Conservation (phyloP, 2,113 vertebrate genomes). For the Cygnus buccinator region DNA sequence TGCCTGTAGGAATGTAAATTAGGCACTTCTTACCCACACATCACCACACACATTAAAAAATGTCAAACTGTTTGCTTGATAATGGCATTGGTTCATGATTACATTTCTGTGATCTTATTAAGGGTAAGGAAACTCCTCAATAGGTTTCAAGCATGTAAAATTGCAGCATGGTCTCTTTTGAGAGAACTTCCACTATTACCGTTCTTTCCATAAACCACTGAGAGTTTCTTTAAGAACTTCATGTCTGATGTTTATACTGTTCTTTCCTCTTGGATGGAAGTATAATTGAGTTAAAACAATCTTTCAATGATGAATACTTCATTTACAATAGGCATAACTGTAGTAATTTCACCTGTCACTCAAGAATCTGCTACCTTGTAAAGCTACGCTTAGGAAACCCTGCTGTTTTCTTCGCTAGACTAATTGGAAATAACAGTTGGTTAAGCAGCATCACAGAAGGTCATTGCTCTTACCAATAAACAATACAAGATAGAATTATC, state of each 20-base stretch:
- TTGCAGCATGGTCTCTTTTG: neutral
- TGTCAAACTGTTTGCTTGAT: neutral
- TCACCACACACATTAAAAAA: neutral
- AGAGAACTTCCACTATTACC: neutral
- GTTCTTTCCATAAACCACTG: neutral
- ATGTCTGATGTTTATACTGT: neutral
- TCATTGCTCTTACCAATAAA: neutral
- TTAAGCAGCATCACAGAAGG: slow-evolving; percentile 11
- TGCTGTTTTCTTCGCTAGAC: neutral
- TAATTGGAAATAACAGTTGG: slow-evolving; percentile 21
- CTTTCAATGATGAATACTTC: slow-evolving; percentile 23
- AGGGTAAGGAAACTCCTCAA: neutral
- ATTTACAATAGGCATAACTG: slow-evolving; percentile 18
- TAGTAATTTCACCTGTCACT: slow-evolving; percentile 37
- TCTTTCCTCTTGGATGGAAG: neutral
- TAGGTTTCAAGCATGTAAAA: neutral
- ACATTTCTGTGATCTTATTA: neutral
- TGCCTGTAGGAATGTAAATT: neutral
- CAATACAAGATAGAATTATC: neutral
- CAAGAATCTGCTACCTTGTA: neutral
- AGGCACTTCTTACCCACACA: rapidly evolving
- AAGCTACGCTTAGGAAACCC: neutral
- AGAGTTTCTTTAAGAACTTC: neutral
- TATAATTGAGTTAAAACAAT: slow-evolving; percentile 30
- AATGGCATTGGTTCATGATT: neutral